Evolutionary conservation across 2,888 invertebrate species (phyloP), one percentile per base, ranked within the genome.

Genomic region (Dynastes maya): DNA sequence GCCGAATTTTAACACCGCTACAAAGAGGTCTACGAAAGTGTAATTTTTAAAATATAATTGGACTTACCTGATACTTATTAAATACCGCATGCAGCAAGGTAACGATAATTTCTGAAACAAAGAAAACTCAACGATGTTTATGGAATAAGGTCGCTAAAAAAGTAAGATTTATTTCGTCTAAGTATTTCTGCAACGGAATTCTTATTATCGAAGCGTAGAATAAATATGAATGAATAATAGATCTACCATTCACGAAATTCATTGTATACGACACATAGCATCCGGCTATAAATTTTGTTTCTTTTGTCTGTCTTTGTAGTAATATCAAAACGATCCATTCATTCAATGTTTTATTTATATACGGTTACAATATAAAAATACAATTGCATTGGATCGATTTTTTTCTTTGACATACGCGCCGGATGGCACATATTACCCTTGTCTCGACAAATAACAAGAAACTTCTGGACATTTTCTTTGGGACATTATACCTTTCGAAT

Each of bases 161-260:
- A 74, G 55, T 29, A 55, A 55, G 72, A 61, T 74, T 61, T 74
- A 74, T 74, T 61, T 74, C 61, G 11, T 40, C 61, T 45, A 45
- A 32, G 45, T 74, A 74, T 40, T 61, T 61, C 27, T 40, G 61
- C 22, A 45, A 49, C 11, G 27, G 45, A 74, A 61, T 45, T 29
- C 27, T 49, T 74, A 74, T 61, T 45, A 74, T 29, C 9, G 22
- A 61, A 61, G 45, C 72, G 37, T 6, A 40, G 72, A 61, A 61
- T 74, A 74, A 74, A 74, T 61, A 74, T 74, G 68, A 68, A 74
- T 74, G 61, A 61, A 27, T 61, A 72, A 74, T 37, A 71, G 55
- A 61, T 74, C 61, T 49, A 49, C 72, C 45, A 74, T 74, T 74
- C 72, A 74, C 61, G 40, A 74, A 74, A 74, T 74, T 74, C 72